A percentile compares a stretch with the other conserved stretches of the same genome.
These are phyloP conservation scores for Hippocampus barbouri DNA, from an alignment of 2,113 vertebrate genomes.

Conservation along the genomic window DNA sequence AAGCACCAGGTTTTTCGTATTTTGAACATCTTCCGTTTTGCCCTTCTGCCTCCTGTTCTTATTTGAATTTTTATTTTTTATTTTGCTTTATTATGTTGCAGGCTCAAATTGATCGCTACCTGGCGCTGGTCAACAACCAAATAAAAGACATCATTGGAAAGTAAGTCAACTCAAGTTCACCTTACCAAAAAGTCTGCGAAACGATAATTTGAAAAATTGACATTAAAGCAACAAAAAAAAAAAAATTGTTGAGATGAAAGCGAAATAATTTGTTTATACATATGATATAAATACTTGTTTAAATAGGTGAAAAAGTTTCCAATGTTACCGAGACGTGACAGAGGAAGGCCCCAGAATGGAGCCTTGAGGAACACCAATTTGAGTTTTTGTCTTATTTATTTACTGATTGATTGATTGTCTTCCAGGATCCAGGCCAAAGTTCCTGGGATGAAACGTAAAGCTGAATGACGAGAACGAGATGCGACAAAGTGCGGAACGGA, in stretches of 20 bases:
- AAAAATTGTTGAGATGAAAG: too few species aligned
- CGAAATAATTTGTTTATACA: too few species aligned
- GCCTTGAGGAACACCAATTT: neutral
- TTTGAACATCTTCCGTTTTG: neutral
- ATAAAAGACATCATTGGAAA: conserved; percentile 85
- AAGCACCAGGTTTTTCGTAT: conserved; percentile 83
- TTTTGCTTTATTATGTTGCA: conserved; percentile 55
- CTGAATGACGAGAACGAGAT: conserved; percentile 74
- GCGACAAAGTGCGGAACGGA: conserved; percentile 40
- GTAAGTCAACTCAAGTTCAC: conserved; percentile 71
- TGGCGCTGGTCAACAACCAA: conserved; percentile 84
- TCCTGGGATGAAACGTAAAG: conserved; percentile 91
- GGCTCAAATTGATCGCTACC: conserved; percentile 89
- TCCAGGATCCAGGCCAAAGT: conserved; percentile 91
- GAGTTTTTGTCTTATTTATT: neutral
- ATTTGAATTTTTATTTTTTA: neutral
- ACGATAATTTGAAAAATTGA: too few species aligned
- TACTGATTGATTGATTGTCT: neutral
- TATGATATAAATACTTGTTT: too few species aligned
- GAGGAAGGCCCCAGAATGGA: neutral
- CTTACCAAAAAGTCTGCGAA: too few species aligned
- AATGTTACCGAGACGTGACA: too few species aligned
- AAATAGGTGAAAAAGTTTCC: too few species aligned
- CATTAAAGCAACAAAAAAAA: too few species aligned
- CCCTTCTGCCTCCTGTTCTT: conserved; percentile 14